Conservation (phyloP, 2,113 vertebrate species). For the Rhynchomys soricoides region DNA sequence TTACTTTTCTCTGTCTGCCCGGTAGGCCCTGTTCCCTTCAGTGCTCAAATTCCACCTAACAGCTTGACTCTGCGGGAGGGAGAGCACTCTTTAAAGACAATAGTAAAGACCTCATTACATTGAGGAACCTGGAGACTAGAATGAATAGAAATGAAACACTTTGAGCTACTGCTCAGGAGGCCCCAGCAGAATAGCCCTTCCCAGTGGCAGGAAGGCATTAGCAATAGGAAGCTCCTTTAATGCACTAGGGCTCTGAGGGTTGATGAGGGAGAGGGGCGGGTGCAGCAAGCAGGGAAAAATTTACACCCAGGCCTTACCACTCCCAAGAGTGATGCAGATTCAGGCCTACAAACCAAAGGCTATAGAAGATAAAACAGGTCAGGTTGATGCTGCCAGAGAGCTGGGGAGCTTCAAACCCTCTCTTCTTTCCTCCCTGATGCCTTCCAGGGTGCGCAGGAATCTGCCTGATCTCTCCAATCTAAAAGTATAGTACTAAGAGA, state of each 20-base stretch:
- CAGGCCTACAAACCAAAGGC: neutral
- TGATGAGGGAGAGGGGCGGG: neutral
- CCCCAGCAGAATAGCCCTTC: slow-evolving; percentile 8
- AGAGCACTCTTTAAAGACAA: slow-evolving; percentile 62
- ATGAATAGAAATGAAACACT: slow-evolving; percentile 64
- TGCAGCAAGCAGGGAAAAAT: neutral
- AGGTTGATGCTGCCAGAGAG: neutral
- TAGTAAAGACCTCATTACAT: slow-evolving; percentile 73
- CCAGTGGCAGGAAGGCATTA: slow-evolving; percentile 35
- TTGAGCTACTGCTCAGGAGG: slow-evolving; percentile 38
- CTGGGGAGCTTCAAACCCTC: neutral
- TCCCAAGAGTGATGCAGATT: neutral
- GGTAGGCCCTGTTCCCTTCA: neutral
- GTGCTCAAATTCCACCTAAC: slow-evolving; percentile 46
- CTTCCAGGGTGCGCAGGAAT: neutral
- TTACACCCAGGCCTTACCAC: neutral
- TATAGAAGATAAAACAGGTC: neutral
- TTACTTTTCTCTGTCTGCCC: neutral
- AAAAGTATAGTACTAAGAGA: neutral
- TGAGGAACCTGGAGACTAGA: slow-evolving; percentile 40
- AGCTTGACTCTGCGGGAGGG: slow-evolving; percentile 31
- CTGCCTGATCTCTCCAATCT: neutral
- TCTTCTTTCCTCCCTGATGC: neutral
- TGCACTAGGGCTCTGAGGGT: neutral
- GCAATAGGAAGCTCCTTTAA: slow-evolving; percentile 45